Evolutionary conservation across 92 coral and sea anemone species (phyloP), one percentile per base, ranked within the genome.

Genomic region (Parazoanthus atlanticus): DNA sequence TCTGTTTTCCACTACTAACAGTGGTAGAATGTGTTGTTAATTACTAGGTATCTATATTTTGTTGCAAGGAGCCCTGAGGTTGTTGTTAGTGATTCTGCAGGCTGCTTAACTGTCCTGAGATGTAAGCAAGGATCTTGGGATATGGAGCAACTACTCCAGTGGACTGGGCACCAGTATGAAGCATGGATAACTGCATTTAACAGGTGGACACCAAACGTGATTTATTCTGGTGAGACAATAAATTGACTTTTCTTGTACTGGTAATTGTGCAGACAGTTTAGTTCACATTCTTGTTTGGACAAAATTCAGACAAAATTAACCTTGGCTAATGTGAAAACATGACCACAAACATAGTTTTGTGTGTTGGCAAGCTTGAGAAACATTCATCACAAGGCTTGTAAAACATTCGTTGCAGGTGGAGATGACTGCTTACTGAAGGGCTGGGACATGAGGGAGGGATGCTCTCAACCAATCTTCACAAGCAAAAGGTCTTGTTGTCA

Each of bases 171-270:
- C 80, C 91, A 92, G 76, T 97, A 94, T 81, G 99, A 97, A 79
- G 98, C 98, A 69, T 97, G 99, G 99, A 95, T 97, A 54, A 89
- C 95, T 17, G 99, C 99, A 67, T 97, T 94, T 85, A 90, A 97
- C 88, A 88, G 80, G 75, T 94, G 98, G 97, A 92, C 92, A 58
- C 93, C 96, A 38, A 32, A 88, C 49, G 88, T 92, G 33, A 93
- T 95, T 17, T 97, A 97, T 77, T 97, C 99, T 30, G 98, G 98
- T 95, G 54, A 75, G 90, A 82, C 83, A 52, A 26, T 74, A 7
- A 28, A 5, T 17, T 41, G 29, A 10, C 81, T 78, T 17, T 38
- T 52, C 69, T 13, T 79, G 34, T 16, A 52, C 58, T 52, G 5
- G 58, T 28, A 71, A 11, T 30, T 30, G 38, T 30, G 21, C 76